Conservation (phyloP, 1,140 invertebrate genomes). For the Bactericera cockerelli region DNA sequence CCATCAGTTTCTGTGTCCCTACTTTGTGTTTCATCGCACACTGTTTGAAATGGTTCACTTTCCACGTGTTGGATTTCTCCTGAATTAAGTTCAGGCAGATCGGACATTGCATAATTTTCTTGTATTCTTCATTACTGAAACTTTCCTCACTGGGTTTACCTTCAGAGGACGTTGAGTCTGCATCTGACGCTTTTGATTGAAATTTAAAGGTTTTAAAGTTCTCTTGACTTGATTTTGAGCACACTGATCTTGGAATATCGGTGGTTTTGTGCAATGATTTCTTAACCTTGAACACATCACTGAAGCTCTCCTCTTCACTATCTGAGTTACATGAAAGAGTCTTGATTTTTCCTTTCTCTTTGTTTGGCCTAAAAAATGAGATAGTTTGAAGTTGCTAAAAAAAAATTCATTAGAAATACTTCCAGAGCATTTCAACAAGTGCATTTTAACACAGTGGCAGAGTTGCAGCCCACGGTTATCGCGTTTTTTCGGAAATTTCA, state of each 20-base stretch:
- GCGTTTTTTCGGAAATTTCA: no score
- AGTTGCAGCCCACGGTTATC: no score
- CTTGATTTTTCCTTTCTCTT: neutral
- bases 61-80: neutral
- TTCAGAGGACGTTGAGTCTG: neutral
- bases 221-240: neutral
- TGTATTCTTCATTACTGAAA: neutral
- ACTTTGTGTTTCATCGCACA: constrained; percentile 1
- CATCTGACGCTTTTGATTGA: neutral
- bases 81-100: neutral
- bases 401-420: no score
- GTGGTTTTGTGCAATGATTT: neutral
- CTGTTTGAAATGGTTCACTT: neutral
- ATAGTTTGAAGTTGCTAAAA: no score
- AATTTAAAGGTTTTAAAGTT: neutral
- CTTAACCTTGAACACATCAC: neutral
- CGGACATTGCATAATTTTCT: constrained; percentile 1
- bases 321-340: neutral
- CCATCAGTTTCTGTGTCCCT: neutral
- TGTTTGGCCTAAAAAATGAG: neutral
- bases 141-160: neutral
- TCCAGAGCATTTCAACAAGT: no score
- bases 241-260: neutral
- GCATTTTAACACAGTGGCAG: no score
- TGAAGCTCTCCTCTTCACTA: neutral